These are phyloP conservation scores for Chloebia gouldiae DNA, from an alignment of 2,113 vertebrate genomes.

Conservation along the genomic window DNA sequence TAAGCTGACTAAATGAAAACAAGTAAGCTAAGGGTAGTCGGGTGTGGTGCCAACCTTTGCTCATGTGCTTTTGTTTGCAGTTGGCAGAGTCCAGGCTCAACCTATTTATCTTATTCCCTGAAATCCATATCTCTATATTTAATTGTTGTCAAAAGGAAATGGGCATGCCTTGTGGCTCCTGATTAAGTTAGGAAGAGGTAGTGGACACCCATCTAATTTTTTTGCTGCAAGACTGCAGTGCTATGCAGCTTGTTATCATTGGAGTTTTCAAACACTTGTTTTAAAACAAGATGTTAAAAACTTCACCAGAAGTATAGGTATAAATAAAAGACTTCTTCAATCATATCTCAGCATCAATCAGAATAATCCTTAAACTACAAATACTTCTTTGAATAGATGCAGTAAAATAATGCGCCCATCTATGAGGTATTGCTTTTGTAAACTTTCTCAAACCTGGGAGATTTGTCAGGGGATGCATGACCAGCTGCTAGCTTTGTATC, in stretches of 20 bases:
- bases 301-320: neutral
- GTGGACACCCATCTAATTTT: neutral
- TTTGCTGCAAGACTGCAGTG: neutral
- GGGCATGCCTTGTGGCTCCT: neutral
- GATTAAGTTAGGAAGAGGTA: neutral
- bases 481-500: neutral
- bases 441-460: neutral
- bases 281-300: neutral
- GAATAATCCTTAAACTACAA: neutral
- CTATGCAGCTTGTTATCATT: rapidly evolving
- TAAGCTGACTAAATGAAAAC: slow-evolving; percentile 36
- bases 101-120: neutral
- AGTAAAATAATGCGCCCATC: neutral
- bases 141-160: neutral
- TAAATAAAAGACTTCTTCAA: neutral
- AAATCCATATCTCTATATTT: neutral
- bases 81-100: neutral
- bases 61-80: slow-evolving; percentile 33
- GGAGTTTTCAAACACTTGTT: neutral
- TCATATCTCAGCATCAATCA: neutral
- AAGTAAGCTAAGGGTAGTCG: neutral
- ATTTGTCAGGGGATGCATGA: neutral
- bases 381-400: neutral
- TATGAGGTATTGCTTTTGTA: neutral
- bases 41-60: slow-evolving; percentile 39